Evolutionary conservation across 92 coral and sea anemone species (phyloP).

Genomic region (Epizoanthus rinbou): DNA sequence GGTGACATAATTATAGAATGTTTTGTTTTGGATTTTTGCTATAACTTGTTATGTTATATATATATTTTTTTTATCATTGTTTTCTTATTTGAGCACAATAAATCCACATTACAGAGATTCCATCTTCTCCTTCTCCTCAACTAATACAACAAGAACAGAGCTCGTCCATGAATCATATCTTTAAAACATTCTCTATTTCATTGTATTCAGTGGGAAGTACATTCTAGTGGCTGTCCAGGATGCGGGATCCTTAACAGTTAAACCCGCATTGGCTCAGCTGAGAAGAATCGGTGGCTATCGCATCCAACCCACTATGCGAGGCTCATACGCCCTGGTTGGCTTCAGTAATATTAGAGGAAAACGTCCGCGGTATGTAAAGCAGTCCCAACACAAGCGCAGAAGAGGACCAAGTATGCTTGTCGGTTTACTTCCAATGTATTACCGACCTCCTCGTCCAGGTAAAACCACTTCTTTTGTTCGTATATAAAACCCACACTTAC

Average conservation of each 20-base stretch:
- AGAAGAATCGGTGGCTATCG: constrained; percentile 9
- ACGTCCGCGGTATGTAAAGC: constrained; percentile 5
- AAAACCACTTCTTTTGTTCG: not conserved
- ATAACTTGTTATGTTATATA: too few species aligned
- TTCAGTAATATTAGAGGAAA: constrained; percentile 10
- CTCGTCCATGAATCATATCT: too few species aligned
- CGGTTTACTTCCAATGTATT: constrained; percentile 22
- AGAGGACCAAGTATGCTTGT: constrained; percentile 17
- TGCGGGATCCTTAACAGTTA: not conserved
- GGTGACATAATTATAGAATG: too few species aligned
- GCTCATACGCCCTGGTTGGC: constrained; percentile 21
- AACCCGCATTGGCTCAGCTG: not conserved
- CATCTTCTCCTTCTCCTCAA: too few species aligned
- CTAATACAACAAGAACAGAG: too few species aligned
- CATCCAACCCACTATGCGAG: not conserved
- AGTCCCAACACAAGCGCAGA: not conserved
- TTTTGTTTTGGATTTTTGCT: too few species aligned
- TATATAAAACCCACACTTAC: too few species aligned
- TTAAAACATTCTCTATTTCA: too few species aligned
- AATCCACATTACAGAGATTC: too few species aligned
- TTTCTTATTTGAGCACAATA: too few species aligned
- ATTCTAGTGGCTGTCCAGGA: constrained; percentile 22
- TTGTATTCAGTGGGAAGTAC: not conserved
- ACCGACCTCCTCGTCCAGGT: not conserved
- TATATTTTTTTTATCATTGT: too few species aligned